Evolutionary conservation across 2,888 invertebrate species (phyloP), one percentile per base, ranked within the genome.

Genomic region (Sesamia inferens): DNA sequence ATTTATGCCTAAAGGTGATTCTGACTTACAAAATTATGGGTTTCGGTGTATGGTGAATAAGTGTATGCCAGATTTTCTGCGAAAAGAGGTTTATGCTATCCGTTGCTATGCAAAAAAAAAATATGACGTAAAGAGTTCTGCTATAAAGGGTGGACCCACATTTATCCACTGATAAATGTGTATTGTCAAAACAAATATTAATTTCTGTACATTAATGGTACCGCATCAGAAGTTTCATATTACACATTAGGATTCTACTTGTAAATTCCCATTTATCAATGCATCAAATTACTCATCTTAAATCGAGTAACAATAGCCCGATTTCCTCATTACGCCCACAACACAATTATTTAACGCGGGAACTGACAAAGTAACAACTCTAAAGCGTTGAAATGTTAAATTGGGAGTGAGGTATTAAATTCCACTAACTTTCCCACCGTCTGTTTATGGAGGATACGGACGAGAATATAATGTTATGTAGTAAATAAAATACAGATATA

Each of bases 291-390:
- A 31, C 2, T 55, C 16, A 0, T 55, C 13, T 44, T 42, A 24
- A 42, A 64, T 76, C n/a, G 48, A 42, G 24, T 5, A n/a, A 48
- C 6, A 48, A 62, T 4, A 57, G 11, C 22, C 13, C 22, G 31
- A 31, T 59, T 14, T 51, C 55, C 86, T 70, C 74, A 71, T 48
- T 90, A 87, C 77, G 64, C 14, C 78, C 24, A 65, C 61, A 70
- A 54, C 87, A 22, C 80, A 83, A 77, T 67, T 82, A 71, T 83
- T 92, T 91, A 88, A 91, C 86, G 89, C 87, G 77, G 71, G 76
- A 82, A 86, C 88, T 86, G 90, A 90, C 92, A 92, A 90, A 89
- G 91, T 91, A 90, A 90, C 90, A 90, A 89, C 89, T 88, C 81
- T 84, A 87, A 87, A 87, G 90, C 87, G 90, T 87, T 83, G 89